Evolutionary conservation across 2,888 invertebrate genomes (phyloP), one percentile per base, ranked within the genome.

Genomic region (Uropetala carovei): DNA sequence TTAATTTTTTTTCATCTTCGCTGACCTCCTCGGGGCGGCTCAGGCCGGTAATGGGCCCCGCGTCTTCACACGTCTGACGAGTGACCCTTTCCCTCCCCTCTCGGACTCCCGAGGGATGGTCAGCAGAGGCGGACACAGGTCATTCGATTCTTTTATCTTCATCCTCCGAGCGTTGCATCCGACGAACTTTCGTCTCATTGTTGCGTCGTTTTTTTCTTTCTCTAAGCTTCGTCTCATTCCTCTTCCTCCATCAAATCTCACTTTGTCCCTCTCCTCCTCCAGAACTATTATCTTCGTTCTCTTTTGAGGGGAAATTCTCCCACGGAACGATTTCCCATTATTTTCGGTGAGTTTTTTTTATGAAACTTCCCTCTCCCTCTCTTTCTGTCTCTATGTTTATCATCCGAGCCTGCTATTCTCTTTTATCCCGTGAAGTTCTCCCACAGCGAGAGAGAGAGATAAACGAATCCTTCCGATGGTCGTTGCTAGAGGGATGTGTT

Each of bases 131-230:
- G 18, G 30, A 30, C 58, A 57, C 18, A 64, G 89, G 60, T 59
- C 59, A 27, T 86, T 83, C 86, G 59, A 89, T 89, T 89, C 89
- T 89, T 89, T 89, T 89, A 89, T 83, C 83, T 83, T 13, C 18
- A 57, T 64, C 64, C 89, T 30, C 86, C 16, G 14, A 58, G n/a
- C 86, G 59, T 7, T 30, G 86, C 43, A 89, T 43, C 9, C 43
- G 1, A 43, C 43, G 43, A 43, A 43, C 43, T 27, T 18, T 43
- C 83, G 57, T 57, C 64, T 89, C 89, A 89, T 89, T 89, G 89
- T 89, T n/a, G 11, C 56, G 30, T 64, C 83, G n/a, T 64, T n/a
- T 89, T 89, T 89, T 89, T 75, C 68, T 68, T 86, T 30, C 57
- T 86, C 89, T 22, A 68, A 18, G 60, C 59, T 27, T 60, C 16